Percentiles rank a stretch among this genome's conserved stretches.
Evolutionary conservation across 1,140 invertebrate species (phyloP).

Genomic region (Mizuhopecten yessoensis): DNA sequence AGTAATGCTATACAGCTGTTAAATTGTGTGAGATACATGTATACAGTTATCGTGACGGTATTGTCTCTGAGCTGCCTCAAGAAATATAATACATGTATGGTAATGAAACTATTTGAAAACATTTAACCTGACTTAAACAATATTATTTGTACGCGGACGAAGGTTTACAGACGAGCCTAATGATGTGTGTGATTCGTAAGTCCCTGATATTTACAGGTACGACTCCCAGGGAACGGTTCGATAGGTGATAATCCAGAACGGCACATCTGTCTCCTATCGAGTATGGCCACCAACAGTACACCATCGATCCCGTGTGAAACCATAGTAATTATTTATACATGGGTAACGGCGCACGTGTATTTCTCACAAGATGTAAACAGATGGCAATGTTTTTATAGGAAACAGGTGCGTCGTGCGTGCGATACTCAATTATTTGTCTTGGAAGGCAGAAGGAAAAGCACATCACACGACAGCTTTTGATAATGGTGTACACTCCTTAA

Average conservation of each 20-base stretch:
- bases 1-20: too few species aligned
- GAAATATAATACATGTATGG: too few species aligned
- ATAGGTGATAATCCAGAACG: not conserved
- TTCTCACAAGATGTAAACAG: not conserved
- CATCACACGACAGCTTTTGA: too few species aligned
- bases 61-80: too few species aligned
- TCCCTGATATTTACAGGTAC: not conserved
- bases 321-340: slow-evolving; percentile 17
- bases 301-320: not conserved
- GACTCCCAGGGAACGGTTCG: not conserved
- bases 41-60: too few species aligned
- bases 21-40: too few species aligned
- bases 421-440: too few species aligned
- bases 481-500: too few species aligned
- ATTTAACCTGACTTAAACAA: not conserved
- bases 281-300: not conserved
- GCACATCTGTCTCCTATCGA: not conserved
- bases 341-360: not conserved
- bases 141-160: not conserved
- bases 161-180: not conserved
- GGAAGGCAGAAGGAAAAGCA: too few species aligned
- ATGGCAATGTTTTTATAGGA: not conserved
- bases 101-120: too few species aligned
- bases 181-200: not conserved
- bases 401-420: not conserved